phyloP scores from a whole-genome alignment of 1,140 invertebrate species.

The Halesus radiatus region DNA sequence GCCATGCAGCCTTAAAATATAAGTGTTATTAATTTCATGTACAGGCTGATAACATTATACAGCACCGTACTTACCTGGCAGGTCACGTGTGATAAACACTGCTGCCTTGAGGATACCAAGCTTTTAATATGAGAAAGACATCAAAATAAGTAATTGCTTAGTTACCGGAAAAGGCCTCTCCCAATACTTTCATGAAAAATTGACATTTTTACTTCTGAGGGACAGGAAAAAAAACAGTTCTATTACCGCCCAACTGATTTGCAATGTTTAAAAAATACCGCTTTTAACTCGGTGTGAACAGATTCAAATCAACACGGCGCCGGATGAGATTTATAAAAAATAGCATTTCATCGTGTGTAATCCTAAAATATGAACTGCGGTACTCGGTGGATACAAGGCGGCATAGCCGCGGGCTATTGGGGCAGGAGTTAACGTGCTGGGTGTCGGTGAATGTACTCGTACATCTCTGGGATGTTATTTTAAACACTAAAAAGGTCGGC shows the following conservation, averaged over 20 bases:
- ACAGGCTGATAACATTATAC: too few relatives aligned
- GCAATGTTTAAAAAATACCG: slow-evolving; percentile 8
- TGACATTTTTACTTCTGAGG: too few relatives aligned
- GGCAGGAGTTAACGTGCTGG: slow-evolving; percentile 17
- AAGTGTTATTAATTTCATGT: too few relatives aligned
- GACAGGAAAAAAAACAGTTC: neutral
- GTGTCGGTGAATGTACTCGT: neutral
- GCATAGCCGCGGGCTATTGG: slow-evolving; percentile 12
- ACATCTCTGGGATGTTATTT: slow-evolving; percentile 24
- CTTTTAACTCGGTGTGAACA: slow-evolving; percentile 25
- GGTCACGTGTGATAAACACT: too few relatives aligned
- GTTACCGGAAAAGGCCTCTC: too few relatives aligned
- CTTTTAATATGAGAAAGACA: too few relatives aligned
- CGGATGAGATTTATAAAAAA: slow-evolving; percentile 29
- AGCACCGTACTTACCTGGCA: too few relatives aligned
- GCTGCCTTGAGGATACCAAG: too few relatives aligned
- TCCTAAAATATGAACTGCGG: slow-evolving; percentile 12
- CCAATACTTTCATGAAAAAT: too few relatives aligned
- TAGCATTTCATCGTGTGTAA: slow-evolving; percentile 20
- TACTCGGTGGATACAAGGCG: neutral
- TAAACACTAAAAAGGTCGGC: neutral
- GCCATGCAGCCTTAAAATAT: too few relatives aligned
- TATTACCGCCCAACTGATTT: neutral
- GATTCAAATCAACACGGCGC: slow-evolving; percentile 13
- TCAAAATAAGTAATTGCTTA: too few relatives aligned